Percentiles rank a stretch among this genome's conserved stretches.
Conservation (phyloP, 2,113 vertebrate genomes). For the Ceyx melanurus region DNA sequence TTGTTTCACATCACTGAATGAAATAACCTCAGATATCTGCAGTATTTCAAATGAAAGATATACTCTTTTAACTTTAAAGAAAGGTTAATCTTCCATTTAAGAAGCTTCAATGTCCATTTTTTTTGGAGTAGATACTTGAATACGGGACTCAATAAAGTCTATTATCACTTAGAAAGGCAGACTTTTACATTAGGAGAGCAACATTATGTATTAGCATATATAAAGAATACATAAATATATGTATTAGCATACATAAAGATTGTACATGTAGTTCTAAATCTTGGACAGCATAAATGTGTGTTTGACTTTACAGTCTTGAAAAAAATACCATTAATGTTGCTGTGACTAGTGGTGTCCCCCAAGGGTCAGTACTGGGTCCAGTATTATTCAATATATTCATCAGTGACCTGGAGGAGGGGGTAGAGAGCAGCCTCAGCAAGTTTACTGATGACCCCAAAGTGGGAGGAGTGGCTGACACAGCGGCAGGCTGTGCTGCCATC, state of each 20-base stretch:
- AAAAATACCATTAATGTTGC: neutral
- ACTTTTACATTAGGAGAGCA: neutral
- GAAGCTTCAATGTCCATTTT: rapidly evolving
- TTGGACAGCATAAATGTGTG: neutral
- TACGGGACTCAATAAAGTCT: neutral
- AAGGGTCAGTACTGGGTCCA: no score
- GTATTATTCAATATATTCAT: no score
- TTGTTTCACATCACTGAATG: neutral
- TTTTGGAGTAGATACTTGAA: neutral
- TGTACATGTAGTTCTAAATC: neutral
- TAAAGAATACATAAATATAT: neutral
- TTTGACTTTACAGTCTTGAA: neutral
- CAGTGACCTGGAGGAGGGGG: no score
- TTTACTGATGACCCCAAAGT: no score
- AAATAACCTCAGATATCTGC: neutral
- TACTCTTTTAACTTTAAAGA: neutral
- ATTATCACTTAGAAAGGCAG: neutral
- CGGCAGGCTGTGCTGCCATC: no score
- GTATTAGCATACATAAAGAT: neutral
- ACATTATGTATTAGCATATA: neutral
- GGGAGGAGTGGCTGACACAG: no score
- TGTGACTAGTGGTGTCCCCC: neutral
- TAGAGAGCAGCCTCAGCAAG: no score
- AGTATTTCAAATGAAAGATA: neutral
- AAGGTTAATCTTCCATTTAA: neutral